Evolutionary conservation across 2,113 vertebrate genomes (phyloP).

Genomic region (Scytalopus superciliaris): DNA sequence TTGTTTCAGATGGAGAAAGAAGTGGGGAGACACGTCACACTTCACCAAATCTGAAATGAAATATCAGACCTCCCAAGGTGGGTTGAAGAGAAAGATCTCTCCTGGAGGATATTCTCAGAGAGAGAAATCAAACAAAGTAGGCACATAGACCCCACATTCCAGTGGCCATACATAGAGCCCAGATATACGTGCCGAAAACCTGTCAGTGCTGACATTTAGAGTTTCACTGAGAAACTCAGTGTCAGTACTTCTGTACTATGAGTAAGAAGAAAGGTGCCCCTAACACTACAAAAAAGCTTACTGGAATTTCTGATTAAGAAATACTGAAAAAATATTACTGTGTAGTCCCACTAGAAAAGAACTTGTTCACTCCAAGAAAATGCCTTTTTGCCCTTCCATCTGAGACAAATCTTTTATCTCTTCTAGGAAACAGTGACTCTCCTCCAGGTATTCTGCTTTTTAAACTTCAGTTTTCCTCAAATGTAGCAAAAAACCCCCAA

Average conservation of each 20-base stretch:
- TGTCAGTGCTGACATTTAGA: too few relatives aligned
- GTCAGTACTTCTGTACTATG: background rate
- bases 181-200: background rate
- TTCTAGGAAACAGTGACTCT: background rate
- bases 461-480: background rate
- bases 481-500: background rate
- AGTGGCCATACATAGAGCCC: background rate
- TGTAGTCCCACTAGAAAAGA: background rate
- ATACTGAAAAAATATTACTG: background rate
- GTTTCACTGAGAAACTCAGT: background rate
- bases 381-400: background rate
- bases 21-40: accelerated
- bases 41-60: background rate
- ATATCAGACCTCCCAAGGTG: background rate
- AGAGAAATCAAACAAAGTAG: background rate
- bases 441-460: background rate
- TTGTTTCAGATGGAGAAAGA: background rate
- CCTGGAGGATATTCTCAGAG: background rate
- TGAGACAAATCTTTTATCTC: background rate
- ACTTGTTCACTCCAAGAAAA: background rate
- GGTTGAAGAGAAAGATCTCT: background rate
- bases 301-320: background rate
- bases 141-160: accelerated
- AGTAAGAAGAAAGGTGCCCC: accelerated
- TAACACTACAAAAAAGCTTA: background rate